Conservation (phyloP, 2,113 vertebrate genomes). For the Lasiurus cinereus region DNA sequence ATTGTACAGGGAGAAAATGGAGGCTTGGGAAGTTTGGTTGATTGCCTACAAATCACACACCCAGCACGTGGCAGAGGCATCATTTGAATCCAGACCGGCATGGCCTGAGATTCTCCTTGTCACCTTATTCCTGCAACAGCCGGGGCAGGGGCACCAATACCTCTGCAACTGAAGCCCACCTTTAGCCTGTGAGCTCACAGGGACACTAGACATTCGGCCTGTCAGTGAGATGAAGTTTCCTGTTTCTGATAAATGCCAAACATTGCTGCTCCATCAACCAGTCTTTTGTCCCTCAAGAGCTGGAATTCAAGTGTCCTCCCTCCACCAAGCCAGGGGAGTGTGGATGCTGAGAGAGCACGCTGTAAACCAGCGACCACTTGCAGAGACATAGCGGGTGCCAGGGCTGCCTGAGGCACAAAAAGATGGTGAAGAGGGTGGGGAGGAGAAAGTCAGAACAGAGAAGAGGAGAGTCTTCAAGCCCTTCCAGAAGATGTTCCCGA, state of each 20-base stretch:
- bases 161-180: background rate
- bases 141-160: too few relatives aligned
- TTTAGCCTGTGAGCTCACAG: background rate
- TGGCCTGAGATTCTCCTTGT: background rate
- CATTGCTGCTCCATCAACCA: accelerated
- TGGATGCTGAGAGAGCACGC: background rate
- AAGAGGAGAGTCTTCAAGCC: accelerated
- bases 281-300: background rate
- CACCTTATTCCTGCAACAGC: background rate
- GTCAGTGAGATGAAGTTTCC: too few relatives aligned
- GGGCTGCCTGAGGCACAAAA: background rate
- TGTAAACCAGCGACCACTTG: too few relatives aligned
- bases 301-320: too few relatives aligned
- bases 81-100: background rate
- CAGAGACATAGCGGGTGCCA: accelerated
- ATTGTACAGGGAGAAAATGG: background rate
- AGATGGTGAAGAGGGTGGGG: background rate
- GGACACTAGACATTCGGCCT: background rate
- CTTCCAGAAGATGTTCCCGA: background rate
- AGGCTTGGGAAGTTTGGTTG: background rate
- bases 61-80: background rate
- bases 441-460: too few relatives aligned
- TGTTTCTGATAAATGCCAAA: background rate
- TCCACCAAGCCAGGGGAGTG: accelerated
- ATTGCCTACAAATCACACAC: background rate